These are phyloP conservation scores for Drosophila simulans DNA, from an alignment of 1,140 invertebrate genomes.

Conservation along the genomic window DNA sequence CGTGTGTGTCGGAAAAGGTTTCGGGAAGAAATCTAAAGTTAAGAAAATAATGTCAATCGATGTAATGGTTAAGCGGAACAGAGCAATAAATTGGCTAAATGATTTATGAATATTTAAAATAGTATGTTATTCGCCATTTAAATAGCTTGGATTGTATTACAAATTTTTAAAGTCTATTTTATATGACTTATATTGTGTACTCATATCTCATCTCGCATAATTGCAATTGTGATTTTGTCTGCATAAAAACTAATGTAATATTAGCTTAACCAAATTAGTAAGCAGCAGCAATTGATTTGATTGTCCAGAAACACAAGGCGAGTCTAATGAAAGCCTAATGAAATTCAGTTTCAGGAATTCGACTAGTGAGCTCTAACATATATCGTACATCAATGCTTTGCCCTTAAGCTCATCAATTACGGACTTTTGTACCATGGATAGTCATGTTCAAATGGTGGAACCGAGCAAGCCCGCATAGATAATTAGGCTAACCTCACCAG, in stretches of 20 bases:
- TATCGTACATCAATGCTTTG: slow-evolving; percentile 9
- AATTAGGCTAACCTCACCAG: slow-evolving; percentile 54
- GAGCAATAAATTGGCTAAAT: no score
- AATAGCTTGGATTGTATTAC: neutral
- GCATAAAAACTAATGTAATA: no score
- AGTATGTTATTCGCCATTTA: neutral
- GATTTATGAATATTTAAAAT: neutral
- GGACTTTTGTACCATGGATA: slow-evolving; percentile 4
- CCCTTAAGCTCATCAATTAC: slow-evolving; percentile 26
- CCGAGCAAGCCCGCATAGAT: slow-evolving; percentile 41
- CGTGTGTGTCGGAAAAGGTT: neutral
- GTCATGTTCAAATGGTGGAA: slow-evolving; percentile 8
- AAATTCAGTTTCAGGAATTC: slow-evolving; percentile 3
- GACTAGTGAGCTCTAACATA: neutral
- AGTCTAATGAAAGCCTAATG: neutral
- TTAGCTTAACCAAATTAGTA: no score
- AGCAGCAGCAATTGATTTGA: neutral
- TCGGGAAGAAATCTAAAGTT: neutral
- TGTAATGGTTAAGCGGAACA: neutral
- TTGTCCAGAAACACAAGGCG: neutral
- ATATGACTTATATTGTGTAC: no score
- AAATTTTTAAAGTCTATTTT: neutral
- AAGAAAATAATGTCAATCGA: neutral
- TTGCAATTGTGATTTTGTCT: neutral
- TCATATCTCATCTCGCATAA: neutral